Percentiles rank a stretch among this genome's conserved stretches.
Evolutionary conservation across 2,888 invertebrate genomes (phyloP).

Genomic region (Drosophila nr. perissopoda): DNA sequence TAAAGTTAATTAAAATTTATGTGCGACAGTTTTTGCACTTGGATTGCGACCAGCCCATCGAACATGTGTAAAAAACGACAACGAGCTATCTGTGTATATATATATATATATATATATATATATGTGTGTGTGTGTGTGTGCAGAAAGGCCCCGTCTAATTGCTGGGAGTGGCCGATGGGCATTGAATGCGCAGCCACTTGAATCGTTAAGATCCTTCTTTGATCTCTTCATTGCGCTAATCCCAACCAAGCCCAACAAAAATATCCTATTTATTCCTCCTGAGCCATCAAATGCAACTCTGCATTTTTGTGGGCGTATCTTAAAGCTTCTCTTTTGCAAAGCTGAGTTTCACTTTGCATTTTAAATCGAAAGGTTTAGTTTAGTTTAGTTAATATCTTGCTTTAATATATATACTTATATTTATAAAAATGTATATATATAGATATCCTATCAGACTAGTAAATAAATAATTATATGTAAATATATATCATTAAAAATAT

Average conservation of each 20-base stretch:
- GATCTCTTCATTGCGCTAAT: constrained; percentile 49
- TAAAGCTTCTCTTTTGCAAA: neutral
- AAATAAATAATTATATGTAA: too few relatives aligned
- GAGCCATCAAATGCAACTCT: neutral
- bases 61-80: constrained; percentile 50
- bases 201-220: constrained; percentile 55
- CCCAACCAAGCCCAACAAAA: constrained; percentile 1
- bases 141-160: constrained; percentile 68
- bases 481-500: too few relatives aligned
- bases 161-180: constrained; percentile 68
- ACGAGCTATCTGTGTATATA: neutral
- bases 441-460: neutral
- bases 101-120: neutral
- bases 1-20: constrained; percentile 83
- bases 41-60: constrained; percentile 54
- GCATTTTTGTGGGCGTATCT: neutral
- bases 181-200: constrained; percentile 53
- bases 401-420: too few relatives aligned
- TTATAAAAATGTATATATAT: too few relatives aligned
- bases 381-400: too few relatives aligned
- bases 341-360: neutral
- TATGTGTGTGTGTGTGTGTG: neutral
- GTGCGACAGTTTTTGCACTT: constrained; percentile 79
- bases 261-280: neutral
- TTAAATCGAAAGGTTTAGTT: too few relatives aligned